Evolutionary conservation across 2,797 vertebrate species (phyloP).

Genomic region (Protonibea diacanthus): DNA sequence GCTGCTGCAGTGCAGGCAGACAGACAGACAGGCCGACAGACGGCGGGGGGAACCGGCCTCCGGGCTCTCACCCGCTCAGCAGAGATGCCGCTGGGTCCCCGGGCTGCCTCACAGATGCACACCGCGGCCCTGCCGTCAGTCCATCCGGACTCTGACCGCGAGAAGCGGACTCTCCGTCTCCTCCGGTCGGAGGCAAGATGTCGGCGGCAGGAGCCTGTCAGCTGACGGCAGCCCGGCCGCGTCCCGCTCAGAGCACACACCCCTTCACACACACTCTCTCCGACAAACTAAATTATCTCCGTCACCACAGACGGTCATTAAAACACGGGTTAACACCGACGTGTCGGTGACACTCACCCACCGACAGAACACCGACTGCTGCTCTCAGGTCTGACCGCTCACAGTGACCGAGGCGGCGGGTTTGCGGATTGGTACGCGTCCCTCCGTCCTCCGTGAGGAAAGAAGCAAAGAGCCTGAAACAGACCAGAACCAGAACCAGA

Average conservation of each 20-base stretch:
- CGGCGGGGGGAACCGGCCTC: not conserved
- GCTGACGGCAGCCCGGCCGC: slow-evolving; percentile 57
- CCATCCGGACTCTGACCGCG: slow-evolving; percentile 42
- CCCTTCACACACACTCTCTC: not conserved
- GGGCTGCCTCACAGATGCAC: not conserved
- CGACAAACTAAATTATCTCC: fast-evolving
- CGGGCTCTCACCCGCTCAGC: slow-evolving; percentile 14
- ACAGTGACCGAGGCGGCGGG: not conserved
- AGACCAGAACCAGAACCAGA: too few relatives aligned
- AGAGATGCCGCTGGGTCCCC: not conserved
- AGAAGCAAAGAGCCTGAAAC: not conserved
- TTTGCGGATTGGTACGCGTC: slow-evolving; percentile 22
- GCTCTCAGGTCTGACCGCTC: not conserved
- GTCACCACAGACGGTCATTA: fast-evolving
- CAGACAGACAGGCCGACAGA: too few relatives aligned
- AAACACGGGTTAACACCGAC: fast-evolving
- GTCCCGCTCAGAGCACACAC: slow-evolving; percentile 25
- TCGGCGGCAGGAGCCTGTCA: slow-evolving; percentile 61
- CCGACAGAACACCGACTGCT: fast-evolving
- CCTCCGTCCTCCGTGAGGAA: not conserved
- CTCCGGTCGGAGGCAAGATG: slow-evolving; percentile 67
- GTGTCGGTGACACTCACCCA: fast-evolving
- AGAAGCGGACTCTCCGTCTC: slow-evolving; percentile 11
- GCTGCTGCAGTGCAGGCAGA: slow-evolving; percentile 47
- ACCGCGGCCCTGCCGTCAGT: not conserved